Percentiles rank a stretch among this genome's conserved stretches.
phyloP scores from a whole-genome alignment of 2,888 invertebrate genomes.

The Idaea biselata region DNA sequence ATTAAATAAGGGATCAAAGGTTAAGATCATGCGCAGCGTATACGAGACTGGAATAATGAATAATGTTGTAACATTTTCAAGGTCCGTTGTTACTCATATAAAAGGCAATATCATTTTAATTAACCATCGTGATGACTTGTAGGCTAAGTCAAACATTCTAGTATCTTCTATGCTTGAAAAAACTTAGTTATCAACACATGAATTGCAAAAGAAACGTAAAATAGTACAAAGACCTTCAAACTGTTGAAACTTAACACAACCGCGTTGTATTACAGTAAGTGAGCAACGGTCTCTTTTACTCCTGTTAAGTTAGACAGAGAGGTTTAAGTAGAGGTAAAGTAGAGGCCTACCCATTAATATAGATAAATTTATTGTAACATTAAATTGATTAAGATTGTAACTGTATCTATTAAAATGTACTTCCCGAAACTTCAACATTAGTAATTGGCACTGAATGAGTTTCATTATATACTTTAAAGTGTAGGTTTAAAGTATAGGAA shows the following conservation, averaged over 20 bases:
- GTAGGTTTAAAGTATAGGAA: too few species aligned
- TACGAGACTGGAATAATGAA: constrained; percentile 8
- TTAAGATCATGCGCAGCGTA: constrained; percentile 20
- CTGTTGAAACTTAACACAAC: not conserved
- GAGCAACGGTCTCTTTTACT: not conserved
- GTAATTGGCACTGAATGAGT: not conserved
- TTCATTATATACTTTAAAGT: too few species aligned
- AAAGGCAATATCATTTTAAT: not conserved
- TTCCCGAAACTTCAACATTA: not conserved
- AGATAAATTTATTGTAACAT: not conserved
- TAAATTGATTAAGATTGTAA: not conserved
- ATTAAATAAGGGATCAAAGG: constrained; percentile 20
- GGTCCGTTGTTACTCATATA: not conserved
- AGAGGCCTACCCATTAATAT: not conserved
- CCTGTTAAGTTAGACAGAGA: not conserved
- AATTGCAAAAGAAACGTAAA: not conserved
- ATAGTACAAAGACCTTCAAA: not conserved
- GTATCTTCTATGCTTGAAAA: not conserved
- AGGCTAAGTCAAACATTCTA: not conserved
- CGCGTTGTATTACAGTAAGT: not conserved
- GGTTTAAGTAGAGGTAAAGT: not conserved
- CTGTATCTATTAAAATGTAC: not conserved
- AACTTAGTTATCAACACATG: not conserved
- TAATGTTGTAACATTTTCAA: not conserved
- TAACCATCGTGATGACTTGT: not conserved